Percentiles rank a stretch among this genome's conserved stretches.
These are phyloP conservation scores for Lithobates sylvaticus DNA, from an alignment of 2,797 vertebrate genomes.

Conservation along the genomic window DNA sequence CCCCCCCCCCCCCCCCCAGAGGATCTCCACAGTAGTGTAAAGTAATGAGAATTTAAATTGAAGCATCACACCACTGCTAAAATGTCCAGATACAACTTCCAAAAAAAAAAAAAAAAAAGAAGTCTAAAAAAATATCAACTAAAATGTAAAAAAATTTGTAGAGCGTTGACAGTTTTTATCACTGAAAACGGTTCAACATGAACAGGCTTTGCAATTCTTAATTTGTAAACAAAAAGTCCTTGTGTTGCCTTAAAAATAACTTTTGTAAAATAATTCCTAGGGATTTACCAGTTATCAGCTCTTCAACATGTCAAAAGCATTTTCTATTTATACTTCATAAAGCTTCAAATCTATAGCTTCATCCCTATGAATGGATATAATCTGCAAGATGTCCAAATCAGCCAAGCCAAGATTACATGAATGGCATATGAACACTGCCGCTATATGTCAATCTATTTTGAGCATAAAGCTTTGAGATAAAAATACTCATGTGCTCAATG, in stretches of 20 bases:
- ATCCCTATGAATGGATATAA: background rate
- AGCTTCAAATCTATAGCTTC: constrained; percentile 5
- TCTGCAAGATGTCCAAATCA: constrained; percentile 9
- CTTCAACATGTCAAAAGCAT: background rate
- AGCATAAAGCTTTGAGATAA: constrained; percentile 22
- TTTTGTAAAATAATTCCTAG: background rate
- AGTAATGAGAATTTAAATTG: no score
- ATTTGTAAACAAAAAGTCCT: background rate
- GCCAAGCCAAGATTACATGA: background rate
- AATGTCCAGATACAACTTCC: no score
- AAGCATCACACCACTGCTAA: no score
- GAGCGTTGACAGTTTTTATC: background rate
- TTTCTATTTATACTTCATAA: constrained; percentile 10
- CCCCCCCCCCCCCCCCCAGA: no score
- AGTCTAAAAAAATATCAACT: no score
- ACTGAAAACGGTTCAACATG: background rate
- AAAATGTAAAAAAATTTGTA: no score
- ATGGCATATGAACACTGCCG: background rate
- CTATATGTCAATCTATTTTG: constrained; percentile 33
- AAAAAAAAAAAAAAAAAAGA: no score
- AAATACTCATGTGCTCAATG: constrained; percentile 29
- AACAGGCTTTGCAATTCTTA: background rate
- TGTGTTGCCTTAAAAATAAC: background rate
- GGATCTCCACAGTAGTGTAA: no score
- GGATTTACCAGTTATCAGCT: background rate